Base-by-base conservation (phyloP, 2,113 vertebrate genomes). In the Coreoperca whiteheadi region DNA sequence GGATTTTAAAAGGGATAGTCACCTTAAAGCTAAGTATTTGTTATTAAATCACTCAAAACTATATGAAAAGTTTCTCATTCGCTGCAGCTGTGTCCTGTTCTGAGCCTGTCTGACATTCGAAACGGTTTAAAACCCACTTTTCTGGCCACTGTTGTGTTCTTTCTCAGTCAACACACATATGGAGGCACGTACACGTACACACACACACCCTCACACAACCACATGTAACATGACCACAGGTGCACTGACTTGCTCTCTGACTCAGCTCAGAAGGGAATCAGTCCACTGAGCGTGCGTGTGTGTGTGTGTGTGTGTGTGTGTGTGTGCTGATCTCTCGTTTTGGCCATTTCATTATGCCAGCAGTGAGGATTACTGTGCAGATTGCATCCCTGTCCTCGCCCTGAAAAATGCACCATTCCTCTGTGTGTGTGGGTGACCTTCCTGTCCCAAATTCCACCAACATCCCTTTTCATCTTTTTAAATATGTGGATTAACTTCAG, bases 271-370 rank as follows among this genome's bases (percentile, higher is more conserved):
- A 69, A 25, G 46, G 34, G 20, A 64, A 32, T 43, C 46, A 30
- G 57, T 71, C n/a, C 8, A 15, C 18, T 21, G 16, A 30, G 53
- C 59, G 15, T 61, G n/a, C n/a, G n/a, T n/a, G n/a, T n/a, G n/a
- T n/a, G n/a, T n/a, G 20, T 69, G 41, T 28, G 60, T 14, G 30
- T 69, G 64, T 11, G 50, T 43, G 21, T 23, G 37, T 21, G 23
- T 8, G 39, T 11, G 39, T 8, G 28, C 39, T 75, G 65, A 79
- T 79, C 76, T 57, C 30, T 71, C 15, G 0, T 68, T 78, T 82
- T 68, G 77, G 61, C 77, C 69, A 84, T 84, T 78, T 77, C 86
- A 88, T 84, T 51, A 81, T 57, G 61, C 57, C 82, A 81, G 82
- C 23, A 64, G 43, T 64, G 69, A 71, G 74, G 78, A 88, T 88